Evolutionary conservation across 2,888 invertebrate species (phyloP), one percentile per base, ranked within the genome.

Genomic region (Melinaea menophilus): DNA sequence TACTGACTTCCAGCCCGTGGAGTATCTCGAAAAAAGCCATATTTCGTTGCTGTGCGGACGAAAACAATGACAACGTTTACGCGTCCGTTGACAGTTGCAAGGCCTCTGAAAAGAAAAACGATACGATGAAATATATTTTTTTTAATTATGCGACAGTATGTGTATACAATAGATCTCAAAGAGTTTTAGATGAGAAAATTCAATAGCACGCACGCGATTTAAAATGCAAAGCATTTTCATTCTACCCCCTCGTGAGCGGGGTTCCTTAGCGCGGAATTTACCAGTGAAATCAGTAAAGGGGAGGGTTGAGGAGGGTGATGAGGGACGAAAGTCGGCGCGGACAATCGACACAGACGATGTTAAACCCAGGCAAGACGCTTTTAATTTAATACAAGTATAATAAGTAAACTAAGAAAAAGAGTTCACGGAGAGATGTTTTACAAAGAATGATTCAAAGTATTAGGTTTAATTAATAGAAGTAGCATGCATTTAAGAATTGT

Each of bases 1-100:
- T 85, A 90, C 91, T 91, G 81, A 91, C 91, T 96, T 96, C 98
- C 98, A 98, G 72, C 98, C 98, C 35, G 98, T 98, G 59, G 98
- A 98, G 90, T 98, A 98, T 79, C 98, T 94, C 81, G 98, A 98
- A 90, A 99, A 99, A 72, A 99, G 92, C 99, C 99, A 99, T 86
- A 96, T 96, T 91, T 97, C 97, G 85, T 96, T 96, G 80, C 95
- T 95, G 91, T 96, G 96, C 72, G 97, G 97, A 79, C 97, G 94
- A 91, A 96, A 97, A 91, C 97, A 97, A 87, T 96, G 96, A 88
- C 97, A 98, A 70, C 97, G 93, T 88, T 98, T 98, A 72, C 95
- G 93, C 73, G 95, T 94, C 69, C 95, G 93, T 80, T 96, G 96
- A 90, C 99, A 99, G 79, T 96, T 95, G 88, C 99, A 99, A 54